phyloP scores from a whole-genome alignment of 1,140 invertebrate species.

The Chrysopa pallens region DNA sequence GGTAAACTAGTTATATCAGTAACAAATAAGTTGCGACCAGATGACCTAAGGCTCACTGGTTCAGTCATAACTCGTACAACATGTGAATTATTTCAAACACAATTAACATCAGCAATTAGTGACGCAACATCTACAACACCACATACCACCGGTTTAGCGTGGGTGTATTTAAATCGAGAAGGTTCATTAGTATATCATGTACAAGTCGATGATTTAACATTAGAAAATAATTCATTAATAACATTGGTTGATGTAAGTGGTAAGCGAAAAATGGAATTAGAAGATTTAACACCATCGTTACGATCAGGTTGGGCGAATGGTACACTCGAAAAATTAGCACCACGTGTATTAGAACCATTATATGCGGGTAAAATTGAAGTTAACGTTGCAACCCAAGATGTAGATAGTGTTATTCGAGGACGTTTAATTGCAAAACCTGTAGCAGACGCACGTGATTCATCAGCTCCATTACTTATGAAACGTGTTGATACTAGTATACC shows the following conservation, averaged over 20 bases:
- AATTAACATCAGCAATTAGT: conserved; percentile 27
- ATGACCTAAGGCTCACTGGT: conserved; percentile 39
- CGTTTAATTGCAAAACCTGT: conserved; percentile 44
- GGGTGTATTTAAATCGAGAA: conserved; percentile 57
- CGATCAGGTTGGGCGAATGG: conserved; percentile 45
- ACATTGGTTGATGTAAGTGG: conserved; percentile 48
- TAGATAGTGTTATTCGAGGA: conserved; percentile 37
- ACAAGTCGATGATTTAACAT: conserved; percentile 28
- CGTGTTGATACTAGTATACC: conserved; percentile 28
- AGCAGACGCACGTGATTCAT: conserved; percentile 51
- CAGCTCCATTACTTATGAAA: conserved; percentile 43
- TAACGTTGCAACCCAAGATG: conserved; percentile 41
- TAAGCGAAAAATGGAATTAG: conserved; percentile 46
- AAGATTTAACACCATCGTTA: conserved; percentile 42
- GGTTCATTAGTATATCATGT: conserved; percentile 57
- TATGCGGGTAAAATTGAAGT: conserved; percentile 61
- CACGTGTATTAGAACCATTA: conserved; percentile 54
- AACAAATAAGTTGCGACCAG: conserved; percentile 39
- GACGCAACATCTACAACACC: conserved; percentile 22
- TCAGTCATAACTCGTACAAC: conserved; percentile 46
- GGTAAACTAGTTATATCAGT: conserved; percentile 48
- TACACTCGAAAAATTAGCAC: conserved; percentile 39
- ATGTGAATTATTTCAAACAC: conserved; percentile 64
- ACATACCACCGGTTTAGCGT: conserved; percentile 45
- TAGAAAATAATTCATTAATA: conserved; percentile 36